phyloP scores from a whole-genome alignment of 2,113 vertebrate species.

The Ammodramus savannarum region DNA sequence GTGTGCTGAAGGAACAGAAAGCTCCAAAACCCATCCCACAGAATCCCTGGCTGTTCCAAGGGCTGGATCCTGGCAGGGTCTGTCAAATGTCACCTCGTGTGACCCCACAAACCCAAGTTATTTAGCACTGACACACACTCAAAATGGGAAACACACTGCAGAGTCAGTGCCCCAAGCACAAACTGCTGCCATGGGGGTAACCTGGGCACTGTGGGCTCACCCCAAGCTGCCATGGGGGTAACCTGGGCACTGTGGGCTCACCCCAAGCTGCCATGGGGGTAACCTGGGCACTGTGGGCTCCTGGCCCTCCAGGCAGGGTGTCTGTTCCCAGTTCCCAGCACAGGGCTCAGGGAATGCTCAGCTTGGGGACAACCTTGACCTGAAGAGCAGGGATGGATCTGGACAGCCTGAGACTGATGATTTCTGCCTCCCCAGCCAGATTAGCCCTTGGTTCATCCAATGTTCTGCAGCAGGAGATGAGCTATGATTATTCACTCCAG shows the following conservation, averaged over 20 bases:
- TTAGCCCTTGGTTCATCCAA: not conserved
- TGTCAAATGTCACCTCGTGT: fast-evolving
- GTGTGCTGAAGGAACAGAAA: not conserved
- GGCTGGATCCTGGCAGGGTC: not conserved
- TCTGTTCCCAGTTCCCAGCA: not conserved
- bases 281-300: fast-evolving
- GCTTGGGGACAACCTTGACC: not conserved
- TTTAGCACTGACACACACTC: too few species aligned
- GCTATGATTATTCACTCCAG: not conserved
- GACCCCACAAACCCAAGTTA: not conserved
- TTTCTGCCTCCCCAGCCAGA: not conserved
- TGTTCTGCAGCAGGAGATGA: not conserved
- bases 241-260: fast-evolving
- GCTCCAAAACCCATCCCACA: not conserved
- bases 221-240: fast-evolving
- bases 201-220: fast-evolving
- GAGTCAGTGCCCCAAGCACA: fast-evolving
- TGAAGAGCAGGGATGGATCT: not conserved
- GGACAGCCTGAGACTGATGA: not conserved
- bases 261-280: too few species aligned
- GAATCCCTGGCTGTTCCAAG: fast-evolving
- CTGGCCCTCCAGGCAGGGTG: fast-evolving
- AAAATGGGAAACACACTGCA: fast-evolving
- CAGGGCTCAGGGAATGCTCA: not conserved
- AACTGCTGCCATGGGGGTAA: fast-evolving